Evolutionary conservation across 2,113 vertebrate genomes (phyloP).

Genomic region (Lepus europaeus): DNA sequence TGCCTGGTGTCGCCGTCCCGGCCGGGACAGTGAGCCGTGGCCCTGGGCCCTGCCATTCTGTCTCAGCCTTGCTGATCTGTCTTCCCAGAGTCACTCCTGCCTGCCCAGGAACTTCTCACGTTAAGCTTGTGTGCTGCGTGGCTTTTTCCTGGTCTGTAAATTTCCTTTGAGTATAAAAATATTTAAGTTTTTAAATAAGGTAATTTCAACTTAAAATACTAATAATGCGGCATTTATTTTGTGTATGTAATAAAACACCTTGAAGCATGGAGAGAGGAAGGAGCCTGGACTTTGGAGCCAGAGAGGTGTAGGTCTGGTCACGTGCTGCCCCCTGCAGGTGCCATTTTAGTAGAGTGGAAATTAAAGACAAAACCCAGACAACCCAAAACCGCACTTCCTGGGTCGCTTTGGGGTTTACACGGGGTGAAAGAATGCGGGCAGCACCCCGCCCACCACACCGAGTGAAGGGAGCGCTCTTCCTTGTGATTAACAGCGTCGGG

Average conservation of each 20-base stretch:
- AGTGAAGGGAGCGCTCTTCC: background rate
- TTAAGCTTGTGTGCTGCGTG: background rate
- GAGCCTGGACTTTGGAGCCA: background rate
- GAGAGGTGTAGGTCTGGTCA: background rate
- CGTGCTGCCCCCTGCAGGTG: conserved; percentile 33
- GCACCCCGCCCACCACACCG: background rate
- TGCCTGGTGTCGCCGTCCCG: background rate
- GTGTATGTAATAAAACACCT: background rate
- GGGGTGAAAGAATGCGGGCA: background rate
- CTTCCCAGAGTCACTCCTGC: background rate
- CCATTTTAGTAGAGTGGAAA: background rate
- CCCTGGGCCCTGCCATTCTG: background rate
- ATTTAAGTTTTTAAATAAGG: conserved; percentile 40
- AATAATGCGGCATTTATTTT: conserved; percentile 12
- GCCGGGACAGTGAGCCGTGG: background rate
- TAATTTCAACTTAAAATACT: background rate
- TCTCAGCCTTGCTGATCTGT: background rate
- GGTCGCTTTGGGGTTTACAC: background rate
- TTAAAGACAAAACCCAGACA: background rate
- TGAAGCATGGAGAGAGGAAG: background rate
- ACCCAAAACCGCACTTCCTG: background rate
- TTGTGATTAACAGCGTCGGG: background rate
- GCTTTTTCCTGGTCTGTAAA: background rate
- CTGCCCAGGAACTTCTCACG: background rate
- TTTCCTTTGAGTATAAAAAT: conserved; percentile 17